phyloP scores from a whole-genome alignment of 2,113 vertebrate genomes.

The Bubalus kerabau region DNA sequence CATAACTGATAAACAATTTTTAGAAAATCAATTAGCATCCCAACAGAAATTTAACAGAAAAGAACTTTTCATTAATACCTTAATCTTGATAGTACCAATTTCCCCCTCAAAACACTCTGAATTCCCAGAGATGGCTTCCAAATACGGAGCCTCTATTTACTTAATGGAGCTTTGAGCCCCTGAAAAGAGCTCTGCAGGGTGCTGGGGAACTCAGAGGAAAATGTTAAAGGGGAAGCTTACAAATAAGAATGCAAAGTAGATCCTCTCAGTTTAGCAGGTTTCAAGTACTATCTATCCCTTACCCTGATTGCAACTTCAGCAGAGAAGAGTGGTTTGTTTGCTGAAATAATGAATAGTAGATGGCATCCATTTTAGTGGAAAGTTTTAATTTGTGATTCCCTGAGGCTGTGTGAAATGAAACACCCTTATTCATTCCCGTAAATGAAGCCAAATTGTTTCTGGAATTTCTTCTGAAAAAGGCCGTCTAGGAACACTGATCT shows the following conservation, averaged over 20 bases:
- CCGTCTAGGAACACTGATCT: slow-evolving; percentile 42
- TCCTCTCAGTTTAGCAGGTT: slow-evolving; percentile 30
- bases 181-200: slow-evolving; percentile 55
- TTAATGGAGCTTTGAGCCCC: slow-evolving; percentile 55
- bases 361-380: slow-evolving; percentile 59
- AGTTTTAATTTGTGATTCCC: slow-evolving; percentile 71
- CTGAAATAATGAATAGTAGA: slow-evolving; percentile 68
- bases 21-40: slow-evolving; percentile 64
- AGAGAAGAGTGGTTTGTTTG: slow-evolving; percentile 54
- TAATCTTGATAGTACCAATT: slow-evolving; percentile 61
- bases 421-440: slow-evolving; percentile 54
- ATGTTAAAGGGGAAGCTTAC: slow-evolving; percentile 14
- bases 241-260: slow-evolving; percentile 52
- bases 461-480: slow-evolving; percentile 54
- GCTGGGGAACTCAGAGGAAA: slow-evolving; percentile 39
- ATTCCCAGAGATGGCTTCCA: slow-evolving; percentile 63
- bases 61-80: slow-evolving; percentile 66
- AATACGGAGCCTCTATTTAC: slow-evolving; percentile 53
- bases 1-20: slow-evolving; percentile 66
- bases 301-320: slow-evolving; percentile 55
- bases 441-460: slow-evolving; percentile 58
- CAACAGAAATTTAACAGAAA: slow-evolving; percentile 65
- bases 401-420: slow-evolving; percentile 66
- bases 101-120: slow-evolving; percentile 36
- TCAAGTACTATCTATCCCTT: slow-evolving; percentile 31